Evolutionary conservation across 2,113 vertebrate species (phyloP).

Genomic region (Herpailurus yagouaroundi): DNA sequence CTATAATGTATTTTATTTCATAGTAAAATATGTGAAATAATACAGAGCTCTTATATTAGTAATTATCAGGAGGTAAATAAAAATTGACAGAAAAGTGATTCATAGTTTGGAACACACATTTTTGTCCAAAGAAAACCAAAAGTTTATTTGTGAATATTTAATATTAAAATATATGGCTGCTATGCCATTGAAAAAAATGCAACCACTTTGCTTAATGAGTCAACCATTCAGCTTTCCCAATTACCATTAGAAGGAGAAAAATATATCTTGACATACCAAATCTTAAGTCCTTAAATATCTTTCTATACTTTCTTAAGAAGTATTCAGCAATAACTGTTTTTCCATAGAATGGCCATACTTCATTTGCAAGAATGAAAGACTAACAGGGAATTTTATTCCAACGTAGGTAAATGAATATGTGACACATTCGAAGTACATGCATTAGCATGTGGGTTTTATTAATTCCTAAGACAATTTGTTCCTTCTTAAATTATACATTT

Average conservation of each 20-base stretch:
- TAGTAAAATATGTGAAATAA: neutral
- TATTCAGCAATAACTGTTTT: slow-evolving; percentile 43
- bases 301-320: neutral
- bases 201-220: neutral
- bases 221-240: slow-evolving; percentile 45
- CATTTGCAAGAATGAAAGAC: slow-evolving; percentile 52
- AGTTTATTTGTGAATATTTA: neutral
- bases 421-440: slow-evolving; percentile 8
- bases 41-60: neutral
- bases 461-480: neutral
- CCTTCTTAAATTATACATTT: slow-evolving; percentile 19
- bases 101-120: neutral
- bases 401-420: slow-evolving; percentile 2
- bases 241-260: neutral
- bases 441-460: neutral
- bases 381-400: slow-evolving; percentile 14
- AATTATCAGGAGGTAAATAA: neutral
- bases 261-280: neutral
- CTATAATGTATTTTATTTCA: neutral
- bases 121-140: neutral
- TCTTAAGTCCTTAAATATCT: neutral
- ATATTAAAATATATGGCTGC: neutral
- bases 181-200: neutral
- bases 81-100: neutral
- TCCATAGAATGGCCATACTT: neutral